Evolutionary conservation across 2,113 vertebrate genomes (phyloP).

Genomic region (Cryptotis parvus): DNA sequence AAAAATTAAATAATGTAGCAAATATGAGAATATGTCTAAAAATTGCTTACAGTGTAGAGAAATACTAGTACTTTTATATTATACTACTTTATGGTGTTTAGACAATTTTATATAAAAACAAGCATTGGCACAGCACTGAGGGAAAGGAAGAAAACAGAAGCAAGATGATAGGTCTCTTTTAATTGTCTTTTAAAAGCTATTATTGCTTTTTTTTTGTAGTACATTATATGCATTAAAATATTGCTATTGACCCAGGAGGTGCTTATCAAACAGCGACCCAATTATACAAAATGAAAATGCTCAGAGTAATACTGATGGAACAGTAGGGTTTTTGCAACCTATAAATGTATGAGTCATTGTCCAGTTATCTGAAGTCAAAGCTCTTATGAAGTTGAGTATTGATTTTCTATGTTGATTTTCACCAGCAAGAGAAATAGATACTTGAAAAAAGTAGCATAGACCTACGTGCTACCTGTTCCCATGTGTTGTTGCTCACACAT

Average conservation of each 20-base stretch:
- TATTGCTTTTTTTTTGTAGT: background rate
- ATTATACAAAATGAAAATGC: background rate
- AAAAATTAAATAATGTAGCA: conserved; percentile 16
- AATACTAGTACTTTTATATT: background rate
- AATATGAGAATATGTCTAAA: background rate
- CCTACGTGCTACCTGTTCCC: no score
- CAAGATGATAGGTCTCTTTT: background rate
- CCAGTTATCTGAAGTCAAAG: background rate
- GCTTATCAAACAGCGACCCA: background rate
- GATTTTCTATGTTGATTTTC: background rate
- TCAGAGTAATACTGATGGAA: background rate
- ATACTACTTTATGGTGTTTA: background rate
- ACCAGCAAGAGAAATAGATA: background rate
- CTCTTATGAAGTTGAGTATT: background rate
- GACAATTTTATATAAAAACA: background rate
- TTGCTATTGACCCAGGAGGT: background rate
- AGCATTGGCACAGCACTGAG: background rate
- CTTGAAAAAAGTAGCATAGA: background rate
- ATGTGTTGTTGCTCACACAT: no score
- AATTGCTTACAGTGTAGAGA: background rate
- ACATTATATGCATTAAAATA: background rate
- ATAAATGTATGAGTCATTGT: background rate
- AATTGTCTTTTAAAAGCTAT: background rate
- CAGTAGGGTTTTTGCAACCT: background rate
- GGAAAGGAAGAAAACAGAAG: background rate